Percentiles rank a stretch among this genome's conserved stretches.
Evolutionary conservation across 2,888 invertebrate genomes (phyloP).

Genomic region (Pandemis heparana): DNA sequence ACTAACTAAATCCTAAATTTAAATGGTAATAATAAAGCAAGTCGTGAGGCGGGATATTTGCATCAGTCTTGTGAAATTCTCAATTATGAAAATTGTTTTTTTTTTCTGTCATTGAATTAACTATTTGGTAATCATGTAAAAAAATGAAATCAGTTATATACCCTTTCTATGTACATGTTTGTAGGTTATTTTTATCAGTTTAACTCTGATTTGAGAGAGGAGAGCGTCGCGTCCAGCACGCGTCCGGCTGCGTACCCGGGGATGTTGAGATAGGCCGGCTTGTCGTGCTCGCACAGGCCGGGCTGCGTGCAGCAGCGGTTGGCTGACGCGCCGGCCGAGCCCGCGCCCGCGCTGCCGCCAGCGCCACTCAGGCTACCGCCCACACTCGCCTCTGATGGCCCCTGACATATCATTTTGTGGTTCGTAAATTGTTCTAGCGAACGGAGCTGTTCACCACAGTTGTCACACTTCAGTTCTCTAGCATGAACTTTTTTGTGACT

Average conservation of each 20-base stretch:
- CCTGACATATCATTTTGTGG: conserved; percentile 81
- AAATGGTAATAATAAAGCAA: conserved; percentile 86
- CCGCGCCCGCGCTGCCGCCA: conserved; percentile 41
- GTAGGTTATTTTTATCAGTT: conserved; percentile 69
- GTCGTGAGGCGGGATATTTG: conserved; percentile 86
- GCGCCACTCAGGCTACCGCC: conserved; percentile 65
- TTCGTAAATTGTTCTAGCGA: conserved; percentile 82
- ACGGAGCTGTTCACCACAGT: conserved; percentile 82
- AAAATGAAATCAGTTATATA: conserved; percentile 65
- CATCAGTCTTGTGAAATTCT: conserved; percentile 86
- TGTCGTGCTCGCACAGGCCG: conserved; percentile 82
- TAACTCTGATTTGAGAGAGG: conserved; percentile 80
- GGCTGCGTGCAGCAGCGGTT: conserved; percentile 80
- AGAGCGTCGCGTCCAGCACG: conserved; percentile 79
- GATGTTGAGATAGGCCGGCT: conserved; percentile 82
- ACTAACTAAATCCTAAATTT: conserved; percentile 78
- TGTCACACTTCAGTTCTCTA: conserved; percentile 82
- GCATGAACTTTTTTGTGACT: conserved; percentile 85
- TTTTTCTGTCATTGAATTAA: conserved; percentile 72
- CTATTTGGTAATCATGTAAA: conserved; percentile 82
- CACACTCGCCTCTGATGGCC: conserved; percentile 61
- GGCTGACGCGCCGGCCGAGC: conserved; percentile 54
- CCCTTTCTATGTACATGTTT: conserved; percentile 32
- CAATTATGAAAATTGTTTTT: conserved; percentile 79
- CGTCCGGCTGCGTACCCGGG: conserved; percentile 80